Percentiles rank a stretch among this genome's conserved stretches.
Conservation (phyloP, 2,797 vertebrate genomes). For the Thamnophis elegans region DNA sequence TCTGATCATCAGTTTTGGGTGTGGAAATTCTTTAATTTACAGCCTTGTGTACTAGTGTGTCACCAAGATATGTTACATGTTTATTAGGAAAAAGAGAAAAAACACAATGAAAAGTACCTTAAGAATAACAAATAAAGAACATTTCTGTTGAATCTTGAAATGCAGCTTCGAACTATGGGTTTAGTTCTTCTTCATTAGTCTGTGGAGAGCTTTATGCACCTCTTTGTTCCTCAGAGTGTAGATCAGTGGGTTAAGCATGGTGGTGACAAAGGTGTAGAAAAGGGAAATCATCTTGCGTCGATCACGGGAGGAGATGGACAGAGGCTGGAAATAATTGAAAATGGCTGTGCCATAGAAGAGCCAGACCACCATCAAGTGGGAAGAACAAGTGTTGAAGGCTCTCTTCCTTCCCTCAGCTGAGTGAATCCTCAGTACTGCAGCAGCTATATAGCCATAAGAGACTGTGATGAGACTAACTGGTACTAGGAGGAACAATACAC, state of each 20-base stretch:
- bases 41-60: background rate
- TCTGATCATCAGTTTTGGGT: background rate
- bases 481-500: constrained; percentile 30
- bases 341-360: constrained; percentile 51
- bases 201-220: constrained; percentile 10
- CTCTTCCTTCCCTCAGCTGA: constrained; percentile 44
- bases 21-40: background rate
- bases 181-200: background rate
- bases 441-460: constrained; percentile 39
- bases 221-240: constrained; percentile 52
- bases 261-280: constrained; percentile 47
- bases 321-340: constrained; percentile 45
- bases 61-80: background rate
- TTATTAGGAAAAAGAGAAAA: background rate
- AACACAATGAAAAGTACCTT: background rate
- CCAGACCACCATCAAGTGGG: constrained; percentile 45
- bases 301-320: constrained; percentile 10
- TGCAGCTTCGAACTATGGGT: background rate
- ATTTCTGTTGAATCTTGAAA: background rate
- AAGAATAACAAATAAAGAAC: background rate
- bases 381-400: constrained; percentile 53
- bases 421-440: constrained; percentile 38
- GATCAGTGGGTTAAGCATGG: constrained; percentile 23
- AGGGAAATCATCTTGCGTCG: constrained; percentile 46
- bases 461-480: constrained; percentile 41